Base-by-base conservation (phyloP, 2,797 vertebrate species). In the Phoebastria nigripes region DNA sequence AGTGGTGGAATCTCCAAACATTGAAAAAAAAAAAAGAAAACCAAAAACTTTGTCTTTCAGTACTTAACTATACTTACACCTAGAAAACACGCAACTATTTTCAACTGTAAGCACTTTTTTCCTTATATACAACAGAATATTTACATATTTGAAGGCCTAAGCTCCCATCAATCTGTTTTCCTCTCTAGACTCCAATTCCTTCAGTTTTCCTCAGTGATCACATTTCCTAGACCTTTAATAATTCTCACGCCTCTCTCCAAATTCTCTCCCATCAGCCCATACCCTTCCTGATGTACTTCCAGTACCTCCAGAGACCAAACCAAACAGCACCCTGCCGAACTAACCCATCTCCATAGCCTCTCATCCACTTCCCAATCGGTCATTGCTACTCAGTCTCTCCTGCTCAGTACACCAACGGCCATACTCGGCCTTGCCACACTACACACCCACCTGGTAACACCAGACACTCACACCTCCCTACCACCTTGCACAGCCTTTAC, bases 321-420 rank as follows among this genome's bases (percentile, higher is more conserved):
- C 35, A 5, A 11, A 2, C 20, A 6, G 20, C 65, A 4, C 4
- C 5, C 33, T 6, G 22, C 15, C 31, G 4, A 6, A 7, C 6
- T 6, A 26, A 1, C 19, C 12, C 29, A 5, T 0, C 8, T 1
- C 24, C 41, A 1, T 0, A 4, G 15, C 55, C 25, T 4, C 51
- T 14, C 54, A 3, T 0, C 7, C 33, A 0, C 33, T 6, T 26
- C 31, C 46, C 41, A 7, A 1, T 0, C 14, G 2, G 12, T 3
- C 81, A 4, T 2, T 1, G 29, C 3, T 3, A 4, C 44, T 15
- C 52, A 7, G 20, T 1, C 5, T 2, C 26, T 33, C 28, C 54
- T 6, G 8, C 80, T 19, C 39, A 3, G 41, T 8, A 8, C 66
- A 15, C 7, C 46, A 8, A 10, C 20, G 4, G 4, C 19, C 19